Evolutionary conservation across 2,888 invertebrate genomes (phyloP).

Genomic region (Standfussiana lucernea): DNA sequence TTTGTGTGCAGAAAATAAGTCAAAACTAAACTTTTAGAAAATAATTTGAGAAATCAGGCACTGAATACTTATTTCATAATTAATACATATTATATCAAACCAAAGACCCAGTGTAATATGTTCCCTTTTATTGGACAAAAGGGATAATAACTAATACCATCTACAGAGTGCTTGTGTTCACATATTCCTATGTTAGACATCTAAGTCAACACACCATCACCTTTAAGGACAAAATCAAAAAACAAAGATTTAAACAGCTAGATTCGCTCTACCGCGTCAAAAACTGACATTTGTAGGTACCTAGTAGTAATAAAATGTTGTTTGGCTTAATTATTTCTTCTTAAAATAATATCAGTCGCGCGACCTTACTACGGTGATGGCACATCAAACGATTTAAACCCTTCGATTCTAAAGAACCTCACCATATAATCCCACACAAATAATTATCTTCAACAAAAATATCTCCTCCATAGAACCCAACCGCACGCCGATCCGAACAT

Average conservation of each 20-base stretch:
- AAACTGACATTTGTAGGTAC: background rate
- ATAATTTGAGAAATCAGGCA: background rate
- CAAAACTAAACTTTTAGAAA: background rate
- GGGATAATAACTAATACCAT: background rate
- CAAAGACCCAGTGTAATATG: too few relatives aligned
- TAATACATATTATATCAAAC: too few relatives aligned
- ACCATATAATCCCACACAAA: background rate
- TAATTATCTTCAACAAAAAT: background rate
- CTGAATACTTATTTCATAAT: too few relatives aligned
- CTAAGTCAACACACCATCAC: too few relatives aligned
- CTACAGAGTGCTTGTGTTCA: background rate
- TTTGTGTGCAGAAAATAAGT: background rate
- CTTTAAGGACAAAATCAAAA: background rate
- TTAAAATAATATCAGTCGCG: background rate
- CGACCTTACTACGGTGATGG: background rate
- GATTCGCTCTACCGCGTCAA: background rate
- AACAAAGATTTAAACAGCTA: background rate
- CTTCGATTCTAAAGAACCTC: background rate
- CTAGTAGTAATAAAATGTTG: background rate
- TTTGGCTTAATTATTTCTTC: background rate
- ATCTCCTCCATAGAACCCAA: conserved; percentile 73
- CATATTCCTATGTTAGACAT: background rate
- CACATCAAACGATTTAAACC: background rate
- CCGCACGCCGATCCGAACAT: conserved; percentile 79
- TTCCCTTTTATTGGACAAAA: too few relatives aligned